Percentiles rank a stretch among this genome's conserved stretches.
These are phyloP conservation scores for Lepus timidus DNA, from an alignment of 2,113 vertebrate genomes.

Conservation along the genomic window DNA sequence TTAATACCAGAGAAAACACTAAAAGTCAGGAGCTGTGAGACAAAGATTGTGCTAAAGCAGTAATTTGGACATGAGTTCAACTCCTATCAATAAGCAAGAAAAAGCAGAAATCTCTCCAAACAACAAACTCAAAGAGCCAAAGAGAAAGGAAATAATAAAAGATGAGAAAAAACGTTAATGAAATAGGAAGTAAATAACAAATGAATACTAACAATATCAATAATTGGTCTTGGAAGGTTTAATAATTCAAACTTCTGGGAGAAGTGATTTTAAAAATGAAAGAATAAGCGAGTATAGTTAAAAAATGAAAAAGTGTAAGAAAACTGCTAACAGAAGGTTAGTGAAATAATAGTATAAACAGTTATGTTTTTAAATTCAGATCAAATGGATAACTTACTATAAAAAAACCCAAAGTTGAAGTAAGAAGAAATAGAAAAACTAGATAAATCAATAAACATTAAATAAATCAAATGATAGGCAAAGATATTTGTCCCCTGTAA, in stretches of 20 bases:
- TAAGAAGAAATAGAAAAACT: neutral
- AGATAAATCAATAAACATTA: neutral
- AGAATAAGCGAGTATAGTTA: neutral
- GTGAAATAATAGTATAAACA: neutral
- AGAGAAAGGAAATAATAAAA: neutral
- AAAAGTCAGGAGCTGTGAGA: neutral
- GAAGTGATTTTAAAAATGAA: neutral
- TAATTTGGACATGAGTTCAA: slow-evolving; percentile 16
- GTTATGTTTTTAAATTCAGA: neutral
- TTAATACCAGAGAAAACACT: slow-evolving; percentile 25
- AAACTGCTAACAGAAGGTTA: neutral
- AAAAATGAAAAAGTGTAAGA: neutral
- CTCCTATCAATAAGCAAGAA: neutral
- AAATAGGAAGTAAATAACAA: neutral
- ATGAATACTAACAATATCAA: neutral
- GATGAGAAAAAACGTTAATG: neutral
- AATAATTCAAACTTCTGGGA: neutral
- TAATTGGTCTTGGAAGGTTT: neutral
- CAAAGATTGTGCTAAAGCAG: neutral
- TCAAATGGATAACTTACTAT: neutral
- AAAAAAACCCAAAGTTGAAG: slow-evolving; percentile 12
- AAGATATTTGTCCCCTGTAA: neutral
- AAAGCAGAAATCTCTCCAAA: neutral
- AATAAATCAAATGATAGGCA: neutral
- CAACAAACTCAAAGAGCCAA: neutral